Evolutionary conservation across 2,797 vertebrate species (phyloP).

Genomic region (Lemur catta): DNA sequence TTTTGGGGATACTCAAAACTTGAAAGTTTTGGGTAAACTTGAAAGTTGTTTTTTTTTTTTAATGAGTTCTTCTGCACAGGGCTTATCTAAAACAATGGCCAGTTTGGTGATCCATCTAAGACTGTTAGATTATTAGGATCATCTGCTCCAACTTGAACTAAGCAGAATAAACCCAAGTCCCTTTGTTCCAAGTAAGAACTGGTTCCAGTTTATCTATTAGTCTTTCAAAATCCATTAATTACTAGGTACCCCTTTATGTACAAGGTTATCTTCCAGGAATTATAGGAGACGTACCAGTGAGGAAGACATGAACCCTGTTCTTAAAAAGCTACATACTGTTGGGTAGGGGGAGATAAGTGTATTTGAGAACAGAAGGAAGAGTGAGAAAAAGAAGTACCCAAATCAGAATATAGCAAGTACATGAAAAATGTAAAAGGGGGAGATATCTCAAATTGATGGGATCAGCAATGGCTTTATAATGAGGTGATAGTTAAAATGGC

Average conservation of each 20-base stretch:
- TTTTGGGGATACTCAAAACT: neutral
- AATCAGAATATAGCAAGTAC: neutral
- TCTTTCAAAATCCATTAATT: slow-evolving; percentile 25
- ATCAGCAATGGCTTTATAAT: neutral
- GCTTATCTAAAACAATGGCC: neutral
- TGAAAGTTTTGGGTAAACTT: neutral
- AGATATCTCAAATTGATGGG: neutral
- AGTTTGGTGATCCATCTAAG: neutral
- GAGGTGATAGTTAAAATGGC: neutral
- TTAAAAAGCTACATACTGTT: neutral
- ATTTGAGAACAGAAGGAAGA: neutral
- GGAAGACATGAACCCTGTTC: neutral
- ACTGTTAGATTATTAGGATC: neutral
- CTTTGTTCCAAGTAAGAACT: neutral
- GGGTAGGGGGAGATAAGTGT: neutral
- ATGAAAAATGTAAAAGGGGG: neutral
- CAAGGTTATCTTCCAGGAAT: neutral
- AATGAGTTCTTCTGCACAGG: neutral
- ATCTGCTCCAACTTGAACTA: slow-evolving; percentile 47
- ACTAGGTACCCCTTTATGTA: neutral
- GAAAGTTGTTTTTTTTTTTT: neutral
- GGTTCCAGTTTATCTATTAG: neutral
- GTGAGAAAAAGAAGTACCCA: neutral
- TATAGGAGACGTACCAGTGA: neutral
- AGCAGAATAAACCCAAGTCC: slow-evolving; percentile 21